A percentile compares a stretch with the other conserved stretches of the same genome.
These are phyloP conservation scores for Holcopasites calliopsidis DNA, from an alignment of 1,140 invertebrate species.

Conservation along the genomic window DNA sequence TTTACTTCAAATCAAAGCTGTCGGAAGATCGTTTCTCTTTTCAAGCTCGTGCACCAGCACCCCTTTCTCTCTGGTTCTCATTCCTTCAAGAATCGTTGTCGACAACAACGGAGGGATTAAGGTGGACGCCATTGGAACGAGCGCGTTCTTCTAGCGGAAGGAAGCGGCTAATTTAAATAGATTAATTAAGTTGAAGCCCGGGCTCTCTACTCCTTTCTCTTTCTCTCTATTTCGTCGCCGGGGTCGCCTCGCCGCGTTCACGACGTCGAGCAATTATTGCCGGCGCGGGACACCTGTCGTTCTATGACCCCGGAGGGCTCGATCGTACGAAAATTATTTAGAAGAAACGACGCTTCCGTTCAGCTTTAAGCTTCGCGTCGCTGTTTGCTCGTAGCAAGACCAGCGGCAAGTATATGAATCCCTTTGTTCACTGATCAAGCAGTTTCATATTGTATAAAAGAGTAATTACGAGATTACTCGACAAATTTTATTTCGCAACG, in stretches of 20 bases:
- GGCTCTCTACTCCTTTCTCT: neutral
- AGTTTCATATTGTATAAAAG: too few relatives aligned
- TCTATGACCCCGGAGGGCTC: constrained; percentile 15
- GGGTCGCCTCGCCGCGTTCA: constrained; percentile 35
- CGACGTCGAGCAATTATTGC: constrained; percentile 55
- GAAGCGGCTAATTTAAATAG: constrained; percentile 68
- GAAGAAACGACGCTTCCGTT: neutral
- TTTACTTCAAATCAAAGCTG: too few relatives aligned
- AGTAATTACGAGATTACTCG: too few relatives aligned
- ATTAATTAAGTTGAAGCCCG: constrained; percentile 68
- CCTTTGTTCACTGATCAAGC: too few relatives aligned
- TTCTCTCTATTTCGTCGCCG: neutral
- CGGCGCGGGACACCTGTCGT: constrained; percentile 33
- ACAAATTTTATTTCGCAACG: too few relatives aligned
- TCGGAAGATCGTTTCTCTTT: constrained; percentile 13
- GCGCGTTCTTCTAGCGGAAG: constrained; percentile 38
- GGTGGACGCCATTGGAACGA: constrained; percentile 10
- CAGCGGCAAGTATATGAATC: too few relatives aligned
- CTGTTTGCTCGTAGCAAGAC: neutral
- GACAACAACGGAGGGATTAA: constrained; percentile 19
- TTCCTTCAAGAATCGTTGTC: constrained; percentile 12
- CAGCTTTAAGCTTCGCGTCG: neutral
- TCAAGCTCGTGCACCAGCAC: neutral
- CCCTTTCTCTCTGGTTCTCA: neutral
- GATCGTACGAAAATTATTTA: constrained; percentile 20